Conservation (phyloP, 2,888 invertebrate genomes). For the Hirtodrosophila cameraria region DNA sequence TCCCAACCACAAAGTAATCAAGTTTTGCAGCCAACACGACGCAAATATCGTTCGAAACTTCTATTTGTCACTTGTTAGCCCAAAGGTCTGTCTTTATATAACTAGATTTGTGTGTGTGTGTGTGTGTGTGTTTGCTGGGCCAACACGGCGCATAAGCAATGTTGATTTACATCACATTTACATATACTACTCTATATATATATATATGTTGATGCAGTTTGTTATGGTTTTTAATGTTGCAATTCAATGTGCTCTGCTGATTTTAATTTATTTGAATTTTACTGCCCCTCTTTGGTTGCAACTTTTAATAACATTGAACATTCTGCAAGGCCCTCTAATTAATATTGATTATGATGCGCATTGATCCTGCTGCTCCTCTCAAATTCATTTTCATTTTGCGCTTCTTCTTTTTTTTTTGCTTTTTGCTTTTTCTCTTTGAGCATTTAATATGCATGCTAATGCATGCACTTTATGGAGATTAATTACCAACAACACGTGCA, state of each 20-base stretch:
- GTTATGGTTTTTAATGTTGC: constrained; percentile 57
- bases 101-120: constrained; percentile 25
- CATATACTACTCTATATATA: constrained; percentile 64
- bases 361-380: not conserved
- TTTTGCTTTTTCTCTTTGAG: constrained; percentile 12
- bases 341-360: constrained; percentile 61
- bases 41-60: constrained; percentile 28
- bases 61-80: constrained; percentile 63
- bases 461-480: constrained; percentile 63
- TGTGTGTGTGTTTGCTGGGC: constrained; percentile 24
- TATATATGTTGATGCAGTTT: too few species aligned
- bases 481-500: constrained; percentile 36
- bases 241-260: constrained; percentile 6
- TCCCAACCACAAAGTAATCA: constrained; percentile 68
- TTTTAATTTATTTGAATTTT: constrained; percentile 43
- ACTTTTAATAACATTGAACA: constrained; percentile 53
- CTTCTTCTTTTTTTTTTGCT: too few species aligned
- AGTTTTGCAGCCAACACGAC: constrained; percentile 51
- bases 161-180: constrained; percentile 54
- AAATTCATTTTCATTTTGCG: constrained; percentile 21
- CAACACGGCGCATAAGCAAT: constrained; percentile 45
- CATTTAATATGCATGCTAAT: constrained; percentile 49
- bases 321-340: constrained; percentile 44
- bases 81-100: constrained; percentile 24
- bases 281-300: constrained; percentile 11